A percentile compares a stretch with the other conserved stretches of the same genome.
Conservation (phyloP, 2,888 invertebrate genomes). For the Notodonta dromedarius region DNA sequence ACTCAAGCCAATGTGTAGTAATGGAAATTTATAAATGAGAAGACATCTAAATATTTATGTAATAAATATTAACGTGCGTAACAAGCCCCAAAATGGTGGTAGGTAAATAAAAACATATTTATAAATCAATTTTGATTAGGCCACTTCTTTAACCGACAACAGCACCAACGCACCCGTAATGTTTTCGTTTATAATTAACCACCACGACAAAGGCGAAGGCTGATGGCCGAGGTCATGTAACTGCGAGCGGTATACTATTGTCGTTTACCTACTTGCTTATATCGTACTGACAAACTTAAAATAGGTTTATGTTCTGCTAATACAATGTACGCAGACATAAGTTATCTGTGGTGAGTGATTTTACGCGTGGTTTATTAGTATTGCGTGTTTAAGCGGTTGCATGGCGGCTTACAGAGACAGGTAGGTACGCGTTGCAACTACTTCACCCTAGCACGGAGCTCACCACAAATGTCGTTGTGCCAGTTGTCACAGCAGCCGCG, state of each 20-base stretch:
- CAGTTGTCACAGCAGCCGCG: conserved; percentile 37
- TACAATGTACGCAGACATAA: conserved; percentile 22
- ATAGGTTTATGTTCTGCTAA: conserved; percentile 11
- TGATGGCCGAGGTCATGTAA: conserved; percentile 65
- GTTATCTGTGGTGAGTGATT: conserved; percentile 26
- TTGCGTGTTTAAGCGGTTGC: conserved; percentile 30
- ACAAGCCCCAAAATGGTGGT: not conserved
- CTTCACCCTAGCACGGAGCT: conserved; percentile 27
- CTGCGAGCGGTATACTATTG: conserved; percentile 53
- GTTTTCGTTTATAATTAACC: conserved; percentile 53
- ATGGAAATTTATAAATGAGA: too few species aligned
- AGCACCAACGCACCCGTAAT: conserved; percentile 6
- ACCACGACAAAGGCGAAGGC: conserved; percentile 67
- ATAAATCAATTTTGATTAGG: too few species aligned
- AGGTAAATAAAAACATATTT: too few species aligned
- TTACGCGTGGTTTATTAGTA: conserved; percentile 28
- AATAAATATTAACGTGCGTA: too few species aligned
- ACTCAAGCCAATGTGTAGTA: too few species aligned
- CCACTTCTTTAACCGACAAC: too few species aligned
- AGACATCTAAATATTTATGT: too few species aligned
- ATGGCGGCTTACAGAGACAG: conserved; percentile 25
- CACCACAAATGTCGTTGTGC: conserved; percentile 42
- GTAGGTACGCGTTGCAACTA: conserved; percentile 18
- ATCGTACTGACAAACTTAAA: conserved; percentile 21
- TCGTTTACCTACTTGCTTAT: conserved; percentile 35